These are phyloP conservation scores for Perognathus longimembris DNA, from an alignment of 2,113 vertebrate genomes.

Conservation along the genomic window DNA sequence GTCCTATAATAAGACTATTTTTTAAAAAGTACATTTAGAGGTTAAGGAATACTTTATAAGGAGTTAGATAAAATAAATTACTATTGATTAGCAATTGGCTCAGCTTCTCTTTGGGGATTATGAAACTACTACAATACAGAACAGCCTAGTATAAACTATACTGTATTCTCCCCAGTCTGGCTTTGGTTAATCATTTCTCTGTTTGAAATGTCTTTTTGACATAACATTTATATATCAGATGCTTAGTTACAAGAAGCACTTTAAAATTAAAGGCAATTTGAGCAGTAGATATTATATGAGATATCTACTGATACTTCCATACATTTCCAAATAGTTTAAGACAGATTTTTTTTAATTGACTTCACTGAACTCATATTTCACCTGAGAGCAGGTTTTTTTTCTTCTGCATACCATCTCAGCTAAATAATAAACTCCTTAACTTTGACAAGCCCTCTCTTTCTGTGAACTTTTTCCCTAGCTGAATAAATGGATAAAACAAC, in stretches of 20 bases:
- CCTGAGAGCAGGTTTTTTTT: background rate
- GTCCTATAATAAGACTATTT: conserved; percentile 15
- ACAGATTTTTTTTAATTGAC: background rate
- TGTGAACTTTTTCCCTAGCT: background rate
- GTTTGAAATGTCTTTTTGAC: conserved; percentile 82
- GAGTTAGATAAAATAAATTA: conserved; percentile 86
- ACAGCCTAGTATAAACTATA: conserved; percentile 79
- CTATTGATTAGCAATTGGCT: conserved; percentile 87
- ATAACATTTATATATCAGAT: conserved; percentile 82
- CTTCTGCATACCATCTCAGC: background rate
- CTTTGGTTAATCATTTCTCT: conserved; percentile 73
- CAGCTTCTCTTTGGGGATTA: conserved; percentile 81
- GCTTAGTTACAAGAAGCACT: conserved; percentile 81
- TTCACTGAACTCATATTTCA: background rate
- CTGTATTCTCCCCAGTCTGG: conserved; percentile 79
- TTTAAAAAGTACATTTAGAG: conserved; percentile 55
- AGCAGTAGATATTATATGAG: conserved; percentile 56
- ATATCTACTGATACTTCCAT: background rate
- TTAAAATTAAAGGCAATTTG: conserved; percentile 81
- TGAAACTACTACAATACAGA: conserved; percentile 81
- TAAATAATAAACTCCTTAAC: background rate
- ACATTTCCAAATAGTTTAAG: background rate
- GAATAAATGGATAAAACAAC: background rate
- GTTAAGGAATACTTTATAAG: conserved; percentile 81
- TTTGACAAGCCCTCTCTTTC: background rate